Base-by-base conservation (phyloP, 1,140 invertebrate genomes). In the Geopemphigus sp. region DNA sequence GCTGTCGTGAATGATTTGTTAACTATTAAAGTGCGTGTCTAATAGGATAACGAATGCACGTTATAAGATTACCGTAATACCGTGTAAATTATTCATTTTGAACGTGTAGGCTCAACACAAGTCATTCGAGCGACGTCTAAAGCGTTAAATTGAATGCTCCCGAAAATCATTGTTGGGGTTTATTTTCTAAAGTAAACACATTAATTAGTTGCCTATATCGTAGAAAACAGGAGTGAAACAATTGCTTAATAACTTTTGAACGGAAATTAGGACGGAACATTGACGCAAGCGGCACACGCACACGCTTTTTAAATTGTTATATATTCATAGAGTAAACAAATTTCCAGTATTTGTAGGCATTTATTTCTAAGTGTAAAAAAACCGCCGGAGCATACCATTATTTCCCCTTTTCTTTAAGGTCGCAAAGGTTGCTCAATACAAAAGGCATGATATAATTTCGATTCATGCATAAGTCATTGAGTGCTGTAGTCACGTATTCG, bases 391-490 rank as follows among this genome's bases (percentile, higher is more conserved):
- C 32, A 17, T 68, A 8, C 22, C 66, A 47, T 68, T 73, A 54
- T 73, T 73, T 53, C 32, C 5, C 12, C 19, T 15, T 57, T 73
- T 76, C 19, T 76, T 17, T 76, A 45, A 76, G 29, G 53, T 56
- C 74, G 19, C 57, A 78, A 78, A 78, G 39, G 74, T 76, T 39
- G 29, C 22, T 45, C 74, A 61, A 72, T 72, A 72, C 68, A 72
- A 72, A 72, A 72, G 50, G 32, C 57, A 26, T 47, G 39, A 47
- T 57, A 78, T 47, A 63, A 78, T 78, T 78, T 63, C 57, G 57
- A 63, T 78, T 78, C 57, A 50, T 78, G 50, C 54, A 76, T 63
- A 63, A 78, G 74, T 78, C 74, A 78, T 78, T 78, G 74, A 78
- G 24, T 63, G 74, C 29, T 78, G 54, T 78, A 78, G 74, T 61